Evolutionary conservation across 2,113 vertebrate species (phyloP).

Genomic region (Excalfactoria chinensis): DNA sequence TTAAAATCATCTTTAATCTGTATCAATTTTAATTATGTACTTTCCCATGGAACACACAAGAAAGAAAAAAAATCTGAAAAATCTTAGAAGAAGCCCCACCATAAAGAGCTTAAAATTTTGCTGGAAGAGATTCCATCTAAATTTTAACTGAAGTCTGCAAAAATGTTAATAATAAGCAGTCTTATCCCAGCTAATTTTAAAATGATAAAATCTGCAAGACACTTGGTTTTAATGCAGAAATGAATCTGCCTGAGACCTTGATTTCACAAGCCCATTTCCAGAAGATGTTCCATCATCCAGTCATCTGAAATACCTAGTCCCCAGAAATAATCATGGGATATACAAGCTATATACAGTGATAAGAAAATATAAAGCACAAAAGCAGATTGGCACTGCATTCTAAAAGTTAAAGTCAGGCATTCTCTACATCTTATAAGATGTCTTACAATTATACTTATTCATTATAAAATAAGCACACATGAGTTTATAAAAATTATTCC

Average conservation of each 20-base stretch:
- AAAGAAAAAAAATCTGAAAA: neutral
- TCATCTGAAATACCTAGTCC: neutral
- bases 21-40: neutral
- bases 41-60: neutral
- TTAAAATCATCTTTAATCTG: neutral
- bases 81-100: neutral
- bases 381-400: neutral
- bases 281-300: neutral
- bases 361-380: neutral
- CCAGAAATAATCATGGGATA: neutral
- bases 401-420: neutral
- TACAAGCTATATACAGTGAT: neutral
- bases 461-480: neutral
- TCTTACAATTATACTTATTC: neutral
- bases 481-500: neutral
- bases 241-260: neutral
- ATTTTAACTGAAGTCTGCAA: neutral
- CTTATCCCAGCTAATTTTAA: neutral
- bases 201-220: neutral
- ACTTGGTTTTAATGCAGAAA: neutral
- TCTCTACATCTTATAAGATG: neutral
- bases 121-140: conserved; percentile 11
- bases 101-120: neutral
- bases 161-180: neutral
- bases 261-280: neutral